phyloP scores from a whole-genome alignment of 2,113 vertebrate genomes.

The Dipodomys spectabilis region DNA sequence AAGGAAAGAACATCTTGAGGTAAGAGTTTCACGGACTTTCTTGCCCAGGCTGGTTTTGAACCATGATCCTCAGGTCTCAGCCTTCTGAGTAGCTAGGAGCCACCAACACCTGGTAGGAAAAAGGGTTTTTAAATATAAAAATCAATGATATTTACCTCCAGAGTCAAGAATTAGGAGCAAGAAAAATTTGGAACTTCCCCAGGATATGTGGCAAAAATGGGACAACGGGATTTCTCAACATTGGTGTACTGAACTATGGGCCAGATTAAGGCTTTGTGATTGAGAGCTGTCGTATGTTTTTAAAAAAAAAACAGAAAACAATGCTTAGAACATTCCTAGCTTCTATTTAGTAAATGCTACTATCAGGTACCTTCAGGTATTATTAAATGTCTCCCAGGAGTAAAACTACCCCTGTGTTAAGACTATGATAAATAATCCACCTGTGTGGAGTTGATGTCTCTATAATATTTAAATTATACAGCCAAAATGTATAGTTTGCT shows the following conservation, averaged over 20 bases:
- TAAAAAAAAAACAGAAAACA: neutral
- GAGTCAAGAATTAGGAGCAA: conserved; percentile 23
- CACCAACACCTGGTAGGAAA: neutral
- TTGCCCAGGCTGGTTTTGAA: too few species aligned
- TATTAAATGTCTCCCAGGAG: neutral
- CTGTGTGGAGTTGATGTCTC: neutral
- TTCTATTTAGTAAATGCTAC: neutral
- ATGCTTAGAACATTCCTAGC: neutral
- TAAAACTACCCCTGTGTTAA: neutral
- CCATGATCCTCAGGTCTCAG: too few species aligned
- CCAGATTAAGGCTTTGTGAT: neutral
- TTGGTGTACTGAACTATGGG: neutral
- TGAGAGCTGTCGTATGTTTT: neutral
- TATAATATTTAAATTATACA: neutral
- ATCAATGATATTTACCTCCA: conserved; percentile 4
- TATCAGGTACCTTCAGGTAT: neutral
- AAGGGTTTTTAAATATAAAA: conserved; percentile 37
- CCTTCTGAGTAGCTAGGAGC: too few species aligned
- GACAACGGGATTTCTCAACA: neutral
- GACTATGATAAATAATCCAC: neutral
- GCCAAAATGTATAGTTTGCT: conserved; percentile 5
- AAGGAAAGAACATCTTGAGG: conserved; percentile 44
- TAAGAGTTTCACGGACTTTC: too few species aligned
- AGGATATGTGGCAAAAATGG: neutral
- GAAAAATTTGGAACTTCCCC: conserved; percentile 31